These are phyloP conservation scores for Limnephilus lunatus DNA, from an alignment of 2,888 invertebrate genomes.

Conservation along the genomic window DNA sequence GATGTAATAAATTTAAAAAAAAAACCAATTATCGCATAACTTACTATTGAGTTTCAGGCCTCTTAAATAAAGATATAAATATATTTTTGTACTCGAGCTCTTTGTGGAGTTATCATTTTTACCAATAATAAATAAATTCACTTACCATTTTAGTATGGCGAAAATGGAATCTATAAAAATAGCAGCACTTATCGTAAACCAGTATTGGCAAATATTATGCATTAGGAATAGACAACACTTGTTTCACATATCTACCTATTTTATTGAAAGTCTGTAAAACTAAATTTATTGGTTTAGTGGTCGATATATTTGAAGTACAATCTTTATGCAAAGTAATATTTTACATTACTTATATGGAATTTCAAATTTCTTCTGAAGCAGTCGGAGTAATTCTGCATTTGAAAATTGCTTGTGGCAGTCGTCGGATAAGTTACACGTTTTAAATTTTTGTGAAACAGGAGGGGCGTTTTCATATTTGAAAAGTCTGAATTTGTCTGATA, in stretches of 20 bases:
- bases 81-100: background rate
- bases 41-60: no score
- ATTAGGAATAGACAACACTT: background rate
- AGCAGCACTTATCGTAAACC: background rate
- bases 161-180: background rate
- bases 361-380: no score
- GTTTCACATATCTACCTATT: background rate
- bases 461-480: no score
- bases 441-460: no score
- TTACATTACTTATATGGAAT: background rate
- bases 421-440: no score
- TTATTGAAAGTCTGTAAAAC: background rate
- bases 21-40: no score
- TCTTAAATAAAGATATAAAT: background rate
- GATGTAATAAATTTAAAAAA: no score
- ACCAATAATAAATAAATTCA: background rate
- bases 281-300: background rate
- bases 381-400: no score
- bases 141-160: background rate
- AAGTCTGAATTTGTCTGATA: no score
- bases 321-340: background rate
- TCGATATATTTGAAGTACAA: background rate
- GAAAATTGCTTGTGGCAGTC: no score
- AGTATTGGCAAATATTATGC: background rate
- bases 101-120: background rate